Evolutionary conservation across 2,113 vertebrate genomes (phyloP).

Genomic region (Haemorhous mexicanus): DNA sequence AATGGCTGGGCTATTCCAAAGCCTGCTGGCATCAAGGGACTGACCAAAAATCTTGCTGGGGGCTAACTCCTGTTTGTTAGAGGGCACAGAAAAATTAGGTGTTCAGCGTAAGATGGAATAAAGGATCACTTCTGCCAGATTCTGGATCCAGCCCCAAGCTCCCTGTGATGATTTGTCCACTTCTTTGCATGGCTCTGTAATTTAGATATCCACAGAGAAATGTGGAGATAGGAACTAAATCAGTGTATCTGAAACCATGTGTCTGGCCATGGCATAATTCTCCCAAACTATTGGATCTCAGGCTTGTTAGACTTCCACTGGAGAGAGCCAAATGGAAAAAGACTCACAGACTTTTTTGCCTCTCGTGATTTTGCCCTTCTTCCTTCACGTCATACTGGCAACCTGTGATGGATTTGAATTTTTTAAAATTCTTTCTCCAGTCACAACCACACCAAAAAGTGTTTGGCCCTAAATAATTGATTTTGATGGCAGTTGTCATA

Average conservation of each 20-base stretch:
- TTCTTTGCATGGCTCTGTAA: background rate
- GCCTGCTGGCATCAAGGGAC: background rate
- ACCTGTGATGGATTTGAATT: background rate
- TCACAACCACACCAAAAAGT: background rate
- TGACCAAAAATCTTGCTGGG: background rate
- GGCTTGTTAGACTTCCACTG: background rate
- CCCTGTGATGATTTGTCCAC: background rate
- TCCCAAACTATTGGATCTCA: background rate
- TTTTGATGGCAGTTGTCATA: background rate
- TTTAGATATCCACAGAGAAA: background rate
- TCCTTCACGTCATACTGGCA: background rate
- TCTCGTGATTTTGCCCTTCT: background rate
- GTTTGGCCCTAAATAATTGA: background rate
- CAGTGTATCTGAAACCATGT: background rate
- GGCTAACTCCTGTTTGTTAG: background rate
- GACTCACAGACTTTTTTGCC: fast-evolving
- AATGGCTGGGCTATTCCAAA: background rate
- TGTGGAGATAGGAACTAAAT: background rate
- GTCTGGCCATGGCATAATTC: background rate
- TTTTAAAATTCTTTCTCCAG: background rate
- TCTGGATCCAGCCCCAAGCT: background rate
- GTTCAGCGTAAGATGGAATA: background rate
- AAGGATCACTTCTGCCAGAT: background rate
- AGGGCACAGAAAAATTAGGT: background rate
- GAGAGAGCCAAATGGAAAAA: background rate